Conservation (phyloP, 2,113 vertebrate genomes). For the Steatornis caripensis region DNA sequence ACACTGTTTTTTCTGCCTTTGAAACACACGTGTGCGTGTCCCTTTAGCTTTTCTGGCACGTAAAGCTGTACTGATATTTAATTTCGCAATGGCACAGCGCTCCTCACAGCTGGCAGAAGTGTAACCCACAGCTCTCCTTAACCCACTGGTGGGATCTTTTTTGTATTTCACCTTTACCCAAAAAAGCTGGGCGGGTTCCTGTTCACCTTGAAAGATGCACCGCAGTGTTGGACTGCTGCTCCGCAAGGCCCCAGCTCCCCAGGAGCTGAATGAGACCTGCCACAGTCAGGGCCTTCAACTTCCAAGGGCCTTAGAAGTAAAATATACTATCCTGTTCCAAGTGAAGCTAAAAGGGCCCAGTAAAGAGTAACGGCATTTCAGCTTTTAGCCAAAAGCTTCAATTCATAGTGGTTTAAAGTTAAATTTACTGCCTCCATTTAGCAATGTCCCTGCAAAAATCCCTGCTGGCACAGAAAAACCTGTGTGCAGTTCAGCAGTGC, state of each 20-base stretch:
- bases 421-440: constrained; percentile 77
- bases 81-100: neutral
- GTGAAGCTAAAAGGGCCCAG: constrained; percentile 68
- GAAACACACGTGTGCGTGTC: neutral
- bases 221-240: neutral
- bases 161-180: neutral
- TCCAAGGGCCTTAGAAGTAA: constrained; percentile 59
- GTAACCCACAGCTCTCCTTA: neutral
- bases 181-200: neutral
- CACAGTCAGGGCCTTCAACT: constrained; percentile 15
- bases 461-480: constrained; percentile 59
- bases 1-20: neutral
- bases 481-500: neutral
- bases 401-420: constrained; percentile 70
- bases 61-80: neutral
- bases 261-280: neutral
- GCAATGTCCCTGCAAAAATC: constrained; percentile 69
- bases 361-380: constrained; percentile 72
- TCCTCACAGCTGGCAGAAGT: neutral
- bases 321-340: constrained; percentile 70
- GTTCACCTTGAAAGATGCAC: neutral
- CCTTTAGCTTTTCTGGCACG: neutral
- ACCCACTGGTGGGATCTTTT: neutral
- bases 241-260: neutral
- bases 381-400: constrained; percentile 70